phyloP scores from a whole-genome alignment of 2,888 invertebrate genomes.

The Beris chalybata region DNA sequence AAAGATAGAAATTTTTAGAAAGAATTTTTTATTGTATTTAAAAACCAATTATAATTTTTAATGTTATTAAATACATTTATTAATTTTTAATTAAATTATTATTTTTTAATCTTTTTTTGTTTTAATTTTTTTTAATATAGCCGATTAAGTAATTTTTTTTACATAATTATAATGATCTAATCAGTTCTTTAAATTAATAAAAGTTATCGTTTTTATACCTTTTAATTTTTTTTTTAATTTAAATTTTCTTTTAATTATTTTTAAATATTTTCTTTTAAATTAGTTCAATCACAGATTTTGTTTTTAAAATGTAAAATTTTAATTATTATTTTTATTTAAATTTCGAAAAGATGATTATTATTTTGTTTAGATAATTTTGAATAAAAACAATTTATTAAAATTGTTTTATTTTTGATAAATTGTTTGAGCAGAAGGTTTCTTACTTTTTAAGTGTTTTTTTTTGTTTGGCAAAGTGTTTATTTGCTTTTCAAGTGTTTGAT shows the following conservation, averaged over 20 bases:
- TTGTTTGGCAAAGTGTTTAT: no score
- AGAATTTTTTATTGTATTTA: slow-evolving; percentile 24
- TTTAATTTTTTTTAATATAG: slow-evolving; percentile 12
- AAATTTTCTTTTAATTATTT: slow-evolving; percentile 24
- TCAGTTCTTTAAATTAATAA: slow-evolving; percentile 43
- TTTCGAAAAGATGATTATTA: neutral
- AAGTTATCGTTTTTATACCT: slow-evolving; percentile 32
- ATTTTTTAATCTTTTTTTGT: neutral
- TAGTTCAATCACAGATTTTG: slow-evolving; percentile 41
- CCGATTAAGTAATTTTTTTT: slow-evolving; percentile 35
- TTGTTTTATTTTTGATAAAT: neutral
- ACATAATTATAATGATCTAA: slow-evolving; percentile 41
- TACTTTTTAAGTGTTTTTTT: neutral
- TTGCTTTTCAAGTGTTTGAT: no score
- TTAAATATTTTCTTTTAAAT: slow-evolving; percentile 35
- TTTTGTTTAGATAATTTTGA: slow-evolving; percentile 15
- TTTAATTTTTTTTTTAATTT: slow-evolving; percentile 32
- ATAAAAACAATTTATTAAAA: neutral
- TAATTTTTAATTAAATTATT: slow-evolving; percentile 10
- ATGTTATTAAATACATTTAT: slow-evolving; percentile 6
- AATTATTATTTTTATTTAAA: neutral
- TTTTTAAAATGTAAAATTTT: slow-evolving; percentile 22
- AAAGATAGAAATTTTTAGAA: slow-evolving; percentile 33
- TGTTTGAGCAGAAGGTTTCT: neutral
- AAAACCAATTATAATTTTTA: slow-evolving; percentile 12